Conservation (phyloP, 2,888 invertebrate species). For the Melinaea marsaeus region DNA sequence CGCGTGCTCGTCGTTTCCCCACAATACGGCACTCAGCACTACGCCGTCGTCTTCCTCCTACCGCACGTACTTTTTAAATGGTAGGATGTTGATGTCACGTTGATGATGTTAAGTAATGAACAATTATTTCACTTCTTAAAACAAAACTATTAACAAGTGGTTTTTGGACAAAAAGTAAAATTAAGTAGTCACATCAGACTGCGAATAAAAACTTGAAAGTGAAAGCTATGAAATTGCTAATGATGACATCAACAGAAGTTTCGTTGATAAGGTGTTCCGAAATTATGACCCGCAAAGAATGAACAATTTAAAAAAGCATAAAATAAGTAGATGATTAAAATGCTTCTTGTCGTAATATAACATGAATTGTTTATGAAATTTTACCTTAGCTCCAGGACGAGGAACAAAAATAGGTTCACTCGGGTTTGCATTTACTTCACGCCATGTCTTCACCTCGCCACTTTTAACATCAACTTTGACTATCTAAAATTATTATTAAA, state of each 20-base stretch:
- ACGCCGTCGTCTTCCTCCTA: constrained; percentile 89
- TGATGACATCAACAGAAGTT: too few relatives aligned
- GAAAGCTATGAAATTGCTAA: too few relatives aligned
- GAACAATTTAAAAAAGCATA: not conserved
- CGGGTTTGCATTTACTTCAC: constrained; percentile 84
- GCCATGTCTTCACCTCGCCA: constrained; percentile 83
- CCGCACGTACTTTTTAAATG: not conserved
- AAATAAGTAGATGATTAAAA: not conserved
- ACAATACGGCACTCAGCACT: constrained; percentile 83
- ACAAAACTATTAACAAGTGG: too few relatives aligned
- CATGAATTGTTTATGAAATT: not conserved
- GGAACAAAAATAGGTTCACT: constrained; percentile 91
- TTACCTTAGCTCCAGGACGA: constrained; percentile 78
- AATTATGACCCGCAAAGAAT: too few relatives aligned
- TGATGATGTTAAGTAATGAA: not conserved
- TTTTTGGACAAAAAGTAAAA: too few relatives aligned
- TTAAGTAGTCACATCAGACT: too few relatives aligned
- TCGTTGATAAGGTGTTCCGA: too few relatives aligned
- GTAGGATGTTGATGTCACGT: not conserved
- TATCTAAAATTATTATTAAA: constrained; percentile 66
- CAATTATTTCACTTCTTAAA: too few relatives aligned
- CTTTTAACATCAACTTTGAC: constrained; percentile 86
- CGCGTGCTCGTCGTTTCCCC: constrained; percentile 79
- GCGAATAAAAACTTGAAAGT: too few relatives aligned
- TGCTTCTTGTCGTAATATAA: not conserved